A percentile compares a stretch with the other conserved stretches of the same genome.
These are phyloP conservation scores for Smutsia gigantea DNA, from an alignment of 2,797 vertebrate genomes.

Conservation along the genomic window DNA sequence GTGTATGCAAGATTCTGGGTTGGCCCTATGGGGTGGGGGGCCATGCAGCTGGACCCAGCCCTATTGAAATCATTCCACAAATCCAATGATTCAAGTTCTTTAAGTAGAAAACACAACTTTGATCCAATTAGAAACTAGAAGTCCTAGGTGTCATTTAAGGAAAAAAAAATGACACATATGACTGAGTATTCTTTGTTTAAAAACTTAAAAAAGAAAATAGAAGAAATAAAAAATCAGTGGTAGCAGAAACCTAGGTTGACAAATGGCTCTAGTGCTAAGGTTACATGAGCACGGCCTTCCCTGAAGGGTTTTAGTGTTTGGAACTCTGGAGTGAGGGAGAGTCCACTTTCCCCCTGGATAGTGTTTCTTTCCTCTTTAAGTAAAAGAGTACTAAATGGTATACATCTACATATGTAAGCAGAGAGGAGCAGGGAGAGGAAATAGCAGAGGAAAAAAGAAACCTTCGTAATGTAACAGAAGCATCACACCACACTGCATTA, in stretches of 20 bases:
- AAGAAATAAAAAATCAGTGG: background rate
- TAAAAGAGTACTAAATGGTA: background rate
- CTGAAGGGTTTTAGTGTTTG: background rate
- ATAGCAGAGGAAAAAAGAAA: fast-evolving
- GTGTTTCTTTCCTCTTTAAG: background rate
- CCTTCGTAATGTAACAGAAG: background rate
- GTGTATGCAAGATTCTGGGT: background rate
- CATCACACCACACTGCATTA: background rate
- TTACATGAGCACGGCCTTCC: background rate
- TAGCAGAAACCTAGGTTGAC: background rate
- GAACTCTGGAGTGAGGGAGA: background rate
- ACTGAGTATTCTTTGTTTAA: background rate
- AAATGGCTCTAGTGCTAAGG: background rate
- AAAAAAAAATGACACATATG: background rate
- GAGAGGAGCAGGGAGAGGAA: background rate
- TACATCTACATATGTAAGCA: background rate
- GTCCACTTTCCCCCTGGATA: background rate
- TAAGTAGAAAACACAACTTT: background rate
- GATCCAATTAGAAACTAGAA: background rate
- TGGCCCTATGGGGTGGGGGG: fast-evolving
- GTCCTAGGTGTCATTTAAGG: too few species aligned
- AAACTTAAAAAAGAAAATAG: background rate
- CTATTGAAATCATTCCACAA: background rate
- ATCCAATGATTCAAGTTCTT: background rate
- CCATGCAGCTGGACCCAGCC: background rate